Evolutionary conservation across 92 coral and sea anemone genomes (phyloP), one percentile per base, ranked within the genome.

Genomic region (Desmophyllum pertusum): DNA sequence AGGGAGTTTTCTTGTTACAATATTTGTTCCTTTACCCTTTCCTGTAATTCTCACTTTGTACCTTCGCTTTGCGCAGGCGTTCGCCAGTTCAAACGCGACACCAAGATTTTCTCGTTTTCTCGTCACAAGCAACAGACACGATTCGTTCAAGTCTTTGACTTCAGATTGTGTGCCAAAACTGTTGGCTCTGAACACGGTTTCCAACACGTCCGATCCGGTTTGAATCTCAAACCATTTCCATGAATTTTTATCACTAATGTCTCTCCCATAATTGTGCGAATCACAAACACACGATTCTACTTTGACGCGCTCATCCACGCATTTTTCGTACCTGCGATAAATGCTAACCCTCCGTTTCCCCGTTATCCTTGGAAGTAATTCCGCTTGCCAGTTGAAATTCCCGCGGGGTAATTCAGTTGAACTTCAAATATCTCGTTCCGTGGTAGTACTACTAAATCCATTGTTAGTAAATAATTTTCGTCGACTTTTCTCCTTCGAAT

Each of bases 361-460:
- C 25, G 81, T 86, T 37, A 90, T 59, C 30, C 73, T 55, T n/a
- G 87, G 35, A 90, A 81, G 46, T 31, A 73, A 37, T 74, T 85
- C 37, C 62, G 73, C 53, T 81, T 42, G 18, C 59, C 46, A 13
- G 51, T 65, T 35, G 53, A 38, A 27, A 75, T 52, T n/a, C 68
- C 74, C 31, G 46, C 70, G 14, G 86, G 82, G 67, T 90, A 93
- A 40, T 57, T 94, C 48, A 93, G 78, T 70, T 94, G 98, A 33
- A 89, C 91, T 86, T 94, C 96, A 64, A 96, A 96, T 67, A 92
- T 92, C 69, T 92, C 95, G 27, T 76, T 73, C 40, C 64, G 84
- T 71, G 98, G 98, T 5, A 81, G 83, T 9, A 96, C 98, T 7
- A 92, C 84, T 29, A 96, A 48, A 43, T 96, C 98, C 97, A 96